A percentile compares a stretch with the other conserved stretches of the same genome.
These are phyloP conservation scores for Pontoporia blainvillei DNA, from an alignment of 2,113 vertebrate species.

Conservation along the genomic window DNA sequence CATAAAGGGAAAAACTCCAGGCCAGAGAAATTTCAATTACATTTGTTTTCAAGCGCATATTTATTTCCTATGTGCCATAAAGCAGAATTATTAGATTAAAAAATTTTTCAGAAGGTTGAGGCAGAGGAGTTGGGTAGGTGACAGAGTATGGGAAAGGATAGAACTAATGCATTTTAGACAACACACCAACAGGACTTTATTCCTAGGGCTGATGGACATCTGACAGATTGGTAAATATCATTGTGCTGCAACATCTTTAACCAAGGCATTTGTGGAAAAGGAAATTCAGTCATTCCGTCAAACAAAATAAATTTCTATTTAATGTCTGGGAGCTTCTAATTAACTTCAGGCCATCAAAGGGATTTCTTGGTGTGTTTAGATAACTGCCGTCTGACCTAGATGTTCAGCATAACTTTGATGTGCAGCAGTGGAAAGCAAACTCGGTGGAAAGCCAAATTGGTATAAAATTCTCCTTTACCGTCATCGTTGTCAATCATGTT, in stretches of 20 bases:
- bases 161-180: background rate
- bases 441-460: background rate
- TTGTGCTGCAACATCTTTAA: background rate
- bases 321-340: slow-evolving; percentile 12
- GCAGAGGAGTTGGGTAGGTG: background rate
- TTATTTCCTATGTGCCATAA: background rate
- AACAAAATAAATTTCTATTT: slow-evolving; percentile 6
- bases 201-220: background rate
- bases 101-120: background rate
- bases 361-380: background rate
- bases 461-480: background rate
- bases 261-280: background rate
- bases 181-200: background rate
- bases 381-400: background rate
- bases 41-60: slow-evolving; percentile 15
- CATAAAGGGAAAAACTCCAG: background rate
- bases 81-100: slow-evolving; percentile 22
- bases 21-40: background rate
- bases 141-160: background rate
- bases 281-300: slow-evolving; percentile 2
- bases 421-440: background rate
- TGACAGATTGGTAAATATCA: background rate
- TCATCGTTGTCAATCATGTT: background rate
- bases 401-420: slow-evolving; percentile 28
- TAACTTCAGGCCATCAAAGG: background rate